These are phyloP conservation scores for Lomographa bimaculata DNA, from an alignment of 2,888 invertebrate genomes.

Conservation along the genomic window DNA sequence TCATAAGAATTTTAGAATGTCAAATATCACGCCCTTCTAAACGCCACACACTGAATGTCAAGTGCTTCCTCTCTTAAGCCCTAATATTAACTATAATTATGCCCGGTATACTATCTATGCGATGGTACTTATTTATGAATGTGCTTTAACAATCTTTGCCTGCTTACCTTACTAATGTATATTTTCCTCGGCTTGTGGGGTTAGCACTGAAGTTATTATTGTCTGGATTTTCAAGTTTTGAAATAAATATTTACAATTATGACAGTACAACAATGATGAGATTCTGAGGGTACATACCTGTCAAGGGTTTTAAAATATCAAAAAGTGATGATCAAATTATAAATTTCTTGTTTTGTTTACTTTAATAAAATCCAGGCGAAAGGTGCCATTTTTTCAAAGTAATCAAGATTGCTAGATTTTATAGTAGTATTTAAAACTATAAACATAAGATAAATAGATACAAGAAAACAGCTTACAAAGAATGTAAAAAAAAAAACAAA, in stretches of 20 bases:
- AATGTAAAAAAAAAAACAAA: too few species aligned
- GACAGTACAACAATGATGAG: too few species aligned
- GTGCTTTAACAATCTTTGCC: constrained; percentile 44
- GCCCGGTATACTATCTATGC: constrained; percentile 36
- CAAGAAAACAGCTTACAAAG: too few species aligned
- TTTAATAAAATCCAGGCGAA: too few species aligned
- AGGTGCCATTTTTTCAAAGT: too few species aligned
- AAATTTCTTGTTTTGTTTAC: too few species aligned
- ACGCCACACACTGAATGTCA: constrained; percentile 54
- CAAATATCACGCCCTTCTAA: constrained; percentile 41
- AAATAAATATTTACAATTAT: neutral
- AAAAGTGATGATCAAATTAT: too few species aligned
- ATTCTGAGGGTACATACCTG: too few species aligned
- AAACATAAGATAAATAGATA: too few species aligned
- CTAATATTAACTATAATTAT: constrained; percentile 25
- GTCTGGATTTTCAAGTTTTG: constrained; percentile 10
- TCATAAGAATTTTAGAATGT: constrained; percentile 32
- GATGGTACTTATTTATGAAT: constrained; percentile 33
- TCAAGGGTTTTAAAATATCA: too few species aligned
- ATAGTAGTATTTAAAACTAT: too few species aligned
- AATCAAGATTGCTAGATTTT: too few species aligned
- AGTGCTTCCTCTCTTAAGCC: constrained; percentile 24
- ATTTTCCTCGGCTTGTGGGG: constrained; percentile 61
- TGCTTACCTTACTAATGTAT: constrained; percentile 68
- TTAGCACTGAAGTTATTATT: constrained; percentile 44